Percentiles rank a stretch among this genome's conserved stretches.
phyloP scores from a whole-genome alignment of 2,888 invertebrate species.

The Drosophila gaucha region DNA sequence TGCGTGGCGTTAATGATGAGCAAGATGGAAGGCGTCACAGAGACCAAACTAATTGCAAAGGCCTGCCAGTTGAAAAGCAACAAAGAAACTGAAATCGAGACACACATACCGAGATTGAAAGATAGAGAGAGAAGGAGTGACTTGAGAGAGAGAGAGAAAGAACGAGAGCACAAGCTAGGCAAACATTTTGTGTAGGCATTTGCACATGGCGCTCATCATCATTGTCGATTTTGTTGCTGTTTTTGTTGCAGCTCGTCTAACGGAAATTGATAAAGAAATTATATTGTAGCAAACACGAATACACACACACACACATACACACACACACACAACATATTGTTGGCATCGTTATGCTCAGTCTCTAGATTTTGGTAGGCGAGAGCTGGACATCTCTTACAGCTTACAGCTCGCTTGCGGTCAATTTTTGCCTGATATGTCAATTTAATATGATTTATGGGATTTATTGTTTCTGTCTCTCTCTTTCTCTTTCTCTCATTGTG shows the following conservation, averaged over 20 bases:
- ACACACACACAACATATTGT: slow-evolving; percentile 38
- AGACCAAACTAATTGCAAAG: slow-evolving; percentile 37
- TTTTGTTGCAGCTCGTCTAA: slow-evolving; percentile 50
- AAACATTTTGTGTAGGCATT: slow-evolving; percentile 66
- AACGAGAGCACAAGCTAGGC: slow-evolving; percentile 11
- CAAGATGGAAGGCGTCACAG: background rate
- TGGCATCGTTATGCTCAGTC: slow-evolving; percentile 19
- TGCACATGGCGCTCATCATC: slow-evolving; percentile 40
- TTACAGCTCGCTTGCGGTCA: slow-evolving; percentile 68
- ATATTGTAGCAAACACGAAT: slow-evolving; percentile 47
- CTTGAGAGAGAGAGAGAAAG: background rate
- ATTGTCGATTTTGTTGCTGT: slow-evolving; percentile 28
- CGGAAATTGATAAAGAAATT: slow-evolving; percentile 78
- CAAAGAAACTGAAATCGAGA: background rate
- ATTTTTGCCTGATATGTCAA: slow-evolving; percentile 77
- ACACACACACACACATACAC: slow-evolving; percentile 19
- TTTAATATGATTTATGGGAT: slow-evolving; percentile 79
- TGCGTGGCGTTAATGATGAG: slow-evolving; percentile 36
- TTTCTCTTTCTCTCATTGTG: background rate
- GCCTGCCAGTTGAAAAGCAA: slow-evolving; percentile 39
- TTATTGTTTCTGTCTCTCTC: slow-evolving; percentile 67
- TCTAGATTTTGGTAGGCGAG: slow-evolving; percentile 9
- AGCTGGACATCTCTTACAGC: slow-evolving; percentile 23
- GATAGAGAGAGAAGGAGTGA: background rate
- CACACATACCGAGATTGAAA: background rate